Evolutionary conservation across 2,113 vertebrate genomes (phyloP), one percentile per base, ranked within the genome.

Genomic region (Trachemys scripta): DNA sequence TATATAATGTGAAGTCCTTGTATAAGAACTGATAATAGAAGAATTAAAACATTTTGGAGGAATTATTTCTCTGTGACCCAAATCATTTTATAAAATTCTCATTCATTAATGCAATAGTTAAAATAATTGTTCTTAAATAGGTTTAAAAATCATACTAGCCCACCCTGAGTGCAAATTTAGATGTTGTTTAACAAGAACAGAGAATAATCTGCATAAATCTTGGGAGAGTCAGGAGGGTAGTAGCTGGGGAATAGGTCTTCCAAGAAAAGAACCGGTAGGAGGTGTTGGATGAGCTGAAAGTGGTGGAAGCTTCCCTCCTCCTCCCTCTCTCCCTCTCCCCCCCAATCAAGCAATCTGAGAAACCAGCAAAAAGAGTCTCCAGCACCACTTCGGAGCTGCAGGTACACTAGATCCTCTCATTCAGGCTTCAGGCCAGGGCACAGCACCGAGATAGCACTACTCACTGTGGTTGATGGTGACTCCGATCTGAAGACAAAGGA

Each of bases 181-280:
- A 13, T 90, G 80, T 97, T 97, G 90, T 95, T 95, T 96, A 97
- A 97, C 0, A 19, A 90, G 84, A 95, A 79, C 95, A 81, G 75
- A 89, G 82, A 87, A 76, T 95, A 95, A 97, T 96, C 92, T 94
- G 84, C 81, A 59, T 53, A 75, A 35, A 95, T 95, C 95, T 90
- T 95, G 91, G 92, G 93, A 95, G 93, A 94, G 31, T 47, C 90
- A 94, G 78, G 91, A 96, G 95, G 95, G 96, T 97, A 94, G 96
- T 93, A 93, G 92, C 92, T 94, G 85, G 86, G 85, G 90, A 96
- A 93, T 53, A 95, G 84, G 89, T 92, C 88, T 96, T 97, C 95
- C 92, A 93, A 95, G 94, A 96, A 51, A 9, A 88, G 82, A 95
- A 20, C 95, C 89, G 84, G 54, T 95, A 95, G 82, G 93, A 90